Conservation (phyloP, 2,888 invertebrate genomes). For the Hecatera dysodea region DNA sequence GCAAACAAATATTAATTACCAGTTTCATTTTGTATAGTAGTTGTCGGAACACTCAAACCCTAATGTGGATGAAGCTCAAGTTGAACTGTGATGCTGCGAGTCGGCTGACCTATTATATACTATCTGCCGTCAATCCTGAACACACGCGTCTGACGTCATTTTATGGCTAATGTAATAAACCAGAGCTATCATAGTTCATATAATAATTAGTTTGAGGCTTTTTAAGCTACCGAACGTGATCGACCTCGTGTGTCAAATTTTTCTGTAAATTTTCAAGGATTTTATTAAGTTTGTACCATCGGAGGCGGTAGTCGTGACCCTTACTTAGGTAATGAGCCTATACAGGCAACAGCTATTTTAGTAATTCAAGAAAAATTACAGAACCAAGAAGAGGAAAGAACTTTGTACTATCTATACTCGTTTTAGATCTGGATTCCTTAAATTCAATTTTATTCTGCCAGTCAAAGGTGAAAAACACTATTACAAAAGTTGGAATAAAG, state of each 20-base stretch:
- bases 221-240: slow-evolving; percentile 72
- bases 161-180: slow-evolving; percentile 75
- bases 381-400: too few species aligned
- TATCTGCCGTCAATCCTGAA: slow-evolving; percentile 79
- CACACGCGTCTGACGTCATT: slow-evolving; percentile 83
- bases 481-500: neutral
- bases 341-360: neutral
- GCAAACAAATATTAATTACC: slow-evolving; percentile 75
- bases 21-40: slow-evolving; percentile 82
- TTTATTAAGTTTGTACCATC: slow-evolving; percentile 16
- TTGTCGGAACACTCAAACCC: slow-evolving; percentile 50
- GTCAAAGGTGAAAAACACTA: neutral
- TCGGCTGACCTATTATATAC: slow-evolving; percentile 86
- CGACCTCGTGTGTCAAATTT: slow-evolving; percentile 83
- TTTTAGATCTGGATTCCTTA: neutral
- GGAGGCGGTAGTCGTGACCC: slow-evolving; percentile 39
- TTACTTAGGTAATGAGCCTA: slow-evolving; percentile 13
- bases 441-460: neutral
- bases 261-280: slow-evolving; percentile 77
- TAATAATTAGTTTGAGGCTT: slow-evolving; percentile 83
- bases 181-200: slow-evolving; percentile 76
- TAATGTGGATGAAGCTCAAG: slow-evolving; percentile 70
- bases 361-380: neutral
- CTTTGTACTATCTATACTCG: too few species aligned
- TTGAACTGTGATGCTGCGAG: slow-evolving; percentile 74